A percentile compares a stretch with the other conserved stretches of the same genome.
phyloP scores from a whole-genome alignment of 1,140 invertebrate species.

The Copidosoma floridanum region DNA sequence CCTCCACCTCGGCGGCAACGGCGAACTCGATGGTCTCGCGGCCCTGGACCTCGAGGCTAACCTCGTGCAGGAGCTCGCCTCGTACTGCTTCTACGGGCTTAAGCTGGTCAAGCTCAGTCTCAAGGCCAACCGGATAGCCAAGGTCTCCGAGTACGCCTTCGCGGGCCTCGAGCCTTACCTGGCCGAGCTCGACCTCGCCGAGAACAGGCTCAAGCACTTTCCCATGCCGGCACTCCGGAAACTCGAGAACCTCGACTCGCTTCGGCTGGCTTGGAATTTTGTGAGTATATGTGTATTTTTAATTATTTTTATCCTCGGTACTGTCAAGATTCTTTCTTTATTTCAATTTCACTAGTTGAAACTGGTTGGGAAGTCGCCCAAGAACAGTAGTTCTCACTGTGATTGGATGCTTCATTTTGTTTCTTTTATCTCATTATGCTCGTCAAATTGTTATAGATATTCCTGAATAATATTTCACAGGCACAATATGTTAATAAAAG shows the following conservation, averaged over 20 bases:
- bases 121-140: constrained; percentile 76
- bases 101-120: constrained; percentile 78
- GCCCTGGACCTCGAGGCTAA: constrained; percentile 82
- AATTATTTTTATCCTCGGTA: too few relatives aligned
- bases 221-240: constrained; percentile 76
- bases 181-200: constrained; percentile 78
- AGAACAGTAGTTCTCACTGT: too few relatives aligned
- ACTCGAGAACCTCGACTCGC: constrained; percentile 69
- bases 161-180: constrained; percentile 76
- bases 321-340: too few relatives aligned
- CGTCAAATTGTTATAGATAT: too few relatives aligned
- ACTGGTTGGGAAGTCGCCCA: too few relatives aligned
- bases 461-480: too few relatives aligned
- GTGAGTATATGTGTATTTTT: too few relatives aligned
- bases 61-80: constrained; percentile 76
- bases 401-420: too few relatives aligned
- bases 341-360: too few relatives aligned
- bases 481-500: too few relatives aligned
- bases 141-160: constrained; percentile 81
- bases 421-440: too few relatives aligned
- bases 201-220: constrained; percentile 80
- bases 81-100: constrained; percentile 83
- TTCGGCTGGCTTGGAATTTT: constrained; percentile 83
- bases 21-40: constrained; percentile 71
- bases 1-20: constrained; percentile 80